Base-by-base conservation (phyloP, 1,140 invertebrate genomes). In the Grapholita molesta region DNA sequence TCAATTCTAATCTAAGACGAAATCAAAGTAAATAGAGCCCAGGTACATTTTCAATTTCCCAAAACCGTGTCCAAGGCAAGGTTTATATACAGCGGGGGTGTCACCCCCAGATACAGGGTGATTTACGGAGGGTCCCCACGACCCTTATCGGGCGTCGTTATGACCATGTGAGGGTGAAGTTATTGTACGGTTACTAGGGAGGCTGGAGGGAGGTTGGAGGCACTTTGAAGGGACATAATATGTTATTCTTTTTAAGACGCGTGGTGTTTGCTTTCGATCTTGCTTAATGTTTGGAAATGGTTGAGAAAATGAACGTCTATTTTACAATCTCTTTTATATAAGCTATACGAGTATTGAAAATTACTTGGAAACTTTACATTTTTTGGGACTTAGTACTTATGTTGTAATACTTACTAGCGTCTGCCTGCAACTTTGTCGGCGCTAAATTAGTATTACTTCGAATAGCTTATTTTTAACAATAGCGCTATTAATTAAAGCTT, bases 131-230 rank as follows among this genome's bases (percentile, higher is more conserved):
- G 85, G 80, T 82, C 84, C 86, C 72, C 71, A 77, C 80, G 86
- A 84, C 87, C 86, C 88, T 90, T 89, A 89, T 90, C 87, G 80
- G 71, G 76, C 72, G 80, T 82, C 86, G 88, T 90, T 90, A 90
- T 90, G 88, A 90, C 88, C 88, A 90, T 90, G 85, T 90, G 86
- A 89, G 88, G 85, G 85, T 81, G 85, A 79, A 83, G 83, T 86
- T 86, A 86, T 85, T 80, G 82, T 85, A 79, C 78, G 69, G 67
- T 69, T 53, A 66, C 64, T 25, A 73, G 72, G 76, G 75, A 70
- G 77, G 75, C 79, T 79, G 75, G 35, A 77, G 76, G 76, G 82
- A 76, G 80, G 73, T 52, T 74, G 74, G 64, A 61, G 76, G 74
- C 76, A 80, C 82, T 84, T 85, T 76, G 74, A 75, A 84, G 83